Conservation (phyloP, 1,140 invertebrate genomes). For the Zaprionus nigranus region DNA sequence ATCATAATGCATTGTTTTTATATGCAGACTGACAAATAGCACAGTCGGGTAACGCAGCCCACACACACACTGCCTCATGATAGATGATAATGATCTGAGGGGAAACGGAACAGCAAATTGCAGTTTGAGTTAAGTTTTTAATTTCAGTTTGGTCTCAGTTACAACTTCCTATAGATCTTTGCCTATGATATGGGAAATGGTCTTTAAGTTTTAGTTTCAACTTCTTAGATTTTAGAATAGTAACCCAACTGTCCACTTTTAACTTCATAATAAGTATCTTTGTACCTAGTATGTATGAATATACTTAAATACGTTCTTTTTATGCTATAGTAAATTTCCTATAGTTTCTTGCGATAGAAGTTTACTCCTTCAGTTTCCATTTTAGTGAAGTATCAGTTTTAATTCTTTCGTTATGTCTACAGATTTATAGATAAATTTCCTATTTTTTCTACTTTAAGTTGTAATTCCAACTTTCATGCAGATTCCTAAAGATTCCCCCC, state of each 20-base stretch:
- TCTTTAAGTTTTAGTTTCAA: too few species aligned
- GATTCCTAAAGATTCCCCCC: neutral
- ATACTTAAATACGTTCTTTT: too few species aligned
- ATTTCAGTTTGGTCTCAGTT: neutral
- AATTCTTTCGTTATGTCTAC: neutral
- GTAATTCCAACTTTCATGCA: neutral
- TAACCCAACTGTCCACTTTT: too few species aligned
- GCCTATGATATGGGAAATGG: neutral
- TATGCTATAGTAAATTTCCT: too few species aligned
- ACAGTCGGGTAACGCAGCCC: neutral
- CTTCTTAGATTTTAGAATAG: too few species aligned
- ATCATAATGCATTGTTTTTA: slow-evolving; percentile 31
- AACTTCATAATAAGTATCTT: too few species aligned
- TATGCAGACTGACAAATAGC: slow-evolving; percentile 24
- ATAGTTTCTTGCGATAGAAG: neutral
- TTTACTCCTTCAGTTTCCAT: neutral
- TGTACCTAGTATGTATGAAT: too few species aligned
- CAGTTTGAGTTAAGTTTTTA: neutral
- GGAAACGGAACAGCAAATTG: neutral
- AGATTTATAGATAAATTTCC: neutral
- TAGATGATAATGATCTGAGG: slow-evolving; percentile 3
- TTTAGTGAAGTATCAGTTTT: neutral
- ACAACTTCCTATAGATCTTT: neutral
- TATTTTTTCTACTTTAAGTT: too few species aligned
- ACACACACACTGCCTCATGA: neutral